Base-by-base conservation (phyloP, 2,797 vertebrate genomes). In the Tiaroga cobitis region DNA sequence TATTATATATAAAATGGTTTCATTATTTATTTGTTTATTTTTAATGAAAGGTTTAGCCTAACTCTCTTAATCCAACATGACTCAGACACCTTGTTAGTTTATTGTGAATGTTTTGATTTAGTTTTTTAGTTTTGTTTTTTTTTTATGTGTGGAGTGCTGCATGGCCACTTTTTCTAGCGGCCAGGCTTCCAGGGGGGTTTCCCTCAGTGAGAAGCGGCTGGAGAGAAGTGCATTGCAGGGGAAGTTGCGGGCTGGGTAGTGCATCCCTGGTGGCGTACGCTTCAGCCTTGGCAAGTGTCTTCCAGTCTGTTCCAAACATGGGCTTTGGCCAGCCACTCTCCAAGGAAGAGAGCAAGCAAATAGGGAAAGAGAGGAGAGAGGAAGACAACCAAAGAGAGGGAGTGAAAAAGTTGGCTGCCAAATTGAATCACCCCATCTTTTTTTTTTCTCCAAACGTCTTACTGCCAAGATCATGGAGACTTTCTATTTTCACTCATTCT, bases 401-500 rank as follows among this genome's bases (percentile, higher is more conserved):
- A 83, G 80, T 72, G 84, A 76, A 94, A 94, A 92, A 95, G 94
- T 95, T 93, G 93, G 93, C 92, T 96, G 96, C 95, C 96, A 97
- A 90, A 95, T 95, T 95, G 95, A 96, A 95, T 96, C 95, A 95
- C 94, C 93, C 92, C 92, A 93, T 95, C 93, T 95, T 94, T 95
- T 93, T 95, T 93, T 94, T 72, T 2, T 59, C 68, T 70, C 68
- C 68, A 69, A 93, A 92, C 93, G 94, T 95, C 94, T 93, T 93
- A 94, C 95, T 96, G 96, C 96, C 96, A 97, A 97, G 94, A 94
- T 93, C 94, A 94, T 93, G 94, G 94, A 96, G 95, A 95, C 95
- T 96, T 96, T 96, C 95, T 96, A 93, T 96, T 96, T 96, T 96
- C 95, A 95, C 96, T 96, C 94, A 95, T 94, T 94, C 37, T 79